A percentile compares a stretch with the other conserved stretches of the same genome.
These are phyloP conservation scores for Podocnemis expansa DNA, from an alignment of 2,113 vertebrate genomes.

Conservation along the genomic window DNA sequence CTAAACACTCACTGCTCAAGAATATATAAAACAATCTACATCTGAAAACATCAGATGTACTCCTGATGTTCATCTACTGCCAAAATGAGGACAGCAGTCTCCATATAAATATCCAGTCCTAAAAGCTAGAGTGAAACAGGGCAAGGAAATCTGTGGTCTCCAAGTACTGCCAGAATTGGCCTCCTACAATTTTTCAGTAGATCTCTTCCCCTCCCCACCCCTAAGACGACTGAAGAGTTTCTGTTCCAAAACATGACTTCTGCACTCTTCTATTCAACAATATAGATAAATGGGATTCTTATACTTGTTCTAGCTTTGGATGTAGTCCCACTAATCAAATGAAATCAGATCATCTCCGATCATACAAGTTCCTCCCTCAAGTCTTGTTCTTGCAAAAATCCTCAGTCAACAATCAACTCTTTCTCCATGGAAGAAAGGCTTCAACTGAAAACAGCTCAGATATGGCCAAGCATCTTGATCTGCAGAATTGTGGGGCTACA, in stretches of 20 bases:
- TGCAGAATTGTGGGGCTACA: background rate
- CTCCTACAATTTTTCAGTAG: background rate
- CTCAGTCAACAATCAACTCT: background rate
- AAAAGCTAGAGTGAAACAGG: background rate
- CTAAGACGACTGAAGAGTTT: too few relatives aligned
- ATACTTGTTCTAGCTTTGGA: too few relatives aligned
- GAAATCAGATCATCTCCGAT: too few relatives aligned
- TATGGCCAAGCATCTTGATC: background rate
- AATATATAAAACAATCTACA: accelerated
- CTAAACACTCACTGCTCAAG: background rate
- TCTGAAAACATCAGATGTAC: background rate
- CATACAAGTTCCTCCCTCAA: too few relatives aligned
- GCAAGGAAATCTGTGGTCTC: background rate
- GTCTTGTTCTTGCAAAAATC: background rate
- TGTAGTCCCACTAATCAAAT: too few relatives aligned
- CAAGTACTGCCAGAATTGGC: background rate
- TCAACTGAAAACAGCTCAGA: background rate
- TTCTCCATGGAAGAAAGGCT: background rate
- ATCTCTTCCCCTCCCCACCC: background rate
- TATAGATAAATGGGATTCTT: too few relatives aligned
- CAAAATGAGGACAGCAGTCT: background rate
- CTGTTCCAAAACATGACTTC: too few relatives aligned
- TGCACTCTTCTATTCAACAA: too few relatives aligned
- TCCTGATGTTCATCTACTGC: background rate
- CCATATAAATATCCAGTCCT: background rate